These are phyloP conservation scores for Odontocerum albicorne DNA, from an alignment of 2,888 invertebrate species.

Conservation along the genomic window DNA sequence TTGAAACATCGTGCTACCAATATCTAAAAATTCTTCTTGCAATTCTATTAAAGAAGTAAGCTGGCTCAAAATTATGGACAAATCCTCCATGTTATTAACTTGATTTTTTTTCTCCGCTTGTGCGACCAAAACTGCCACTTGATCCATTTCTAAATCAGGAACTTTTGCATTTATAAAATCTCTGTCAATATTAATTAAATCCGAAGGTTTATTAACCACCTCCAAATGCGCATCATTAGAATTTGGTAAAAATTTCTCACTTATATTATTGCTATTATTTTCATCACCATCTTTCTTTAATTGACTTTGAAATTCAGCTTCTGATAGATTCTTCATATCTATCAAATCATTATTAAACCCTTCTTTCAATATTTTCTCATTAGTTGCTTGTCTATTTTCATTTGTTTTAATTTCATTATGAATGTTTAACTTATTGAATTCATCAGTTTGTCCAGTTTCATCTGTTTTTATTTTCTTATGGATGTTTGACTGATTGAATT, in stretches of 20 bases:
- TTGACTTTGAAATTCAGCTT: too few relatives aligned
- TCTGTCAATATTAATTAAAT: constrained; percentile 2
- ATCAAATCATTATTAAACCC: too few relatives aligned
- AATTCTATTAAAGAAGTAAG: constrained; percentile 23
- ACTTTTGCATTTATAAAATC: constrained; percentile 4
- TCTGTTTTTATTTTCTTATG: too few relatives aligned
- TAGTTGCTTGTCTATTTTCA: too few relatives aligned
- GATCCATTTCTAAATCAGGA: constrained; percentile 1
- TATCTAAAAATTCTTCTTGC: constrained; percentile 29
- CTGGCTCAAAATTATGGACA: constrained; percentile 23
- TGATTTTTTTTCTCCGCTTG: not conserved
- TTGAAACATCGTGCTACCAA: constrained; percentile 15
- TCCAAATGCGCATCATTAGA: constrained; percentile 1
- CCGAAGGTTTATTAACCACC: constrained; percentile 3
- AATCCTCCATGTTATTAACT: constrained; percentile 6
- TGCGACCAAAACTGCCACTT: not conserved
- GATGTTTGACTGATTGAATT: too few relatives aligned
- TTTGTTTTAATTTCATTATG: too few relatives aligned
- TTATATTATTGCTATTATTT: too few relatives aligned
- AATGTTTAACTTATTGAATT: too few relatives aligned
- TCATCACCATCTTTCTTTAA: too few relatives aligned
- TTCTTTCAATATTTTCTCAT: too few relatives aligned
- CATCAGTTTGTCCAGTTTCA: too few relatives aligned
- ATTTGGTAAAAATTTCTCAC: not conserved
- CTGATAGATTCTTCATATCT: too few relatives aligned